Conservation (phyloP, 2,113 vertebrate species). For the Bungarus multicinctus region DNA sequence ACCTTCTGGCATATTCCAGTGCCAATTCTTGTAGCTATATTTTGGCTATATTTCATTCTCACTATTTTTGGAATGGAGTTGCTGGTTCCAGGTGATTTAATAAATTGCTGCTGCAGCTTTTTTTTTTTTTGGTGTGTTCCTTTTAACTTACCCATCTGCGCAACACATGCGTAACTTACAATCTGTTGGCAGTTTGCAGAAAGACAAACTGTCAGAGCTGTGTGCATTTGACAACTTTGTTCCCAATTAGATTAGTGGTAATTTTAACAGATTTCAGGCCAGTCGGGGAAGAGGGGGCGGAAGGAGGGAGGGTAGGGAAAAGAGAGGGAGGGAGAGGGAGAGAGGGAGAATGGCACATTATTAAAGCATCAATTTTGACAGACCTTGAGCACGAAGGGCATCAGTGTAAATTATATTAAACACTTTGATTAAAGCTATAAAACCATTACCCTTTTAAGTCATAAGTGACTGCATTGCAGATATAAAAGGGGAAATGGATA, state of each 20-base stretch:
- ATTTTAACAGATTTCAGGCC: slow-evolving; percentile 87
- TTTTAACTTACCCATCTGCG: slow-evolving; percentile 88
- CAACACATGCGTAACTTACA: slow-evolving; percentile 84
- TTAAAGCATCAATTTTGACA: slow-evolving; percentile 83
- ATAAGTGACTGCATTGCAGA: slow-evolving; percentile 77
- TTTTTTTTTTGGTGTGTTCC: slow-evolving; percentile 65
- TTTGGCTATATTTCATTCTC: slow-evolving; percentile 86
- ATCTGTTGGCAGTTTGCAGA: slow-evolving; percentile 85
- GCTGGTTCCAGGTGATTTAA: slow-evolving; percentile 88
- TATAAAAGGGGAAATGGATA: slow-evolving; percentile 78
- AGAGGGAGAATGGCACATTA: slow-evolving; percentile 73
- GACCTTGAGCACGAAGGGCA: slow-evolving; percentile 77
- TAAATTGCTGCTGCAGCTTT: slow-evolving; percentile 76
- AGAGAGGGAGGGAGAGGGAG: neutral
- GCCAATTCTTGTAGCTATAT: slow-evolving; percentile 74
- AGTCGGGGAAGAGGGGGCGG: slow-evolving; percentile 49
- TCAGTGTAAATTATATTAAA: slow-evolving; percentile 83
- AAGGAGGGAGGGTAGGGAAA: neutral
- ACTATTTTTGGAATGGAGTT: slow-evolving; percentile 86
- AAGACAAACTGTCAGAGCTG: slow-evolving; percentile 84
- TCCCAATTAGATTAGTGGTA: slow-evolving; percentile 85
- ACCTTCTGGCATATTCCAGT: slow-evolving; percentile 82
- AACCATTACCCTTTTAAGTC: slow-evolving; percentile 77
- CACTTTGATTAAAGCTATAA: slow-evolving; percentile 81
- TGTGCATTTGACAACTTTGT: slow-evolving; percentile 83